phyloP scores from a whole-genome alignment of 2,113 vertebrate species.

The Misgurnus anguillicaudatus region DNA sequence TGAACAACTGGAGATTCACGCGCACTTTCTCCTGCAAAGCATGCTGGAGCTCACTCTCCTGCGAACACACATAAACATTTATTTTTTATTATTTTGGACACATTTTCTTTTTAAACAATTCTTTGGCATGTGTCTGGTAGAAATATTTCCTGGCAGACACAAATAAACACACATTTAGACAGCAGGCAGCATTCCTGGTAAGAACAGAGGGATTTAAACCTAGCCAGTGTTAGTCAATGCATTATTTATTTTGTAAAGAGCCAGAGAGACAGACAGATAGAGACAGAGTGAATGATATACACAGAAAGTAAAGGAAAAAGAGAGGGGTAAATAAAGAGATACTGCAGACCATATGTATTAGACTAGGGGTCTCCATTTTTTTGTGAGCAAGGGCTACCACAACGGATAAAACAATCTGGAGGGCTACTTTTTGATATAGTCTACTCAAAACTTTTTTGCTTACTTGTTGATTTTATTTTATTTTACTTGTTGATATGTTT shows the following conservation, averaged over 20 bases:
- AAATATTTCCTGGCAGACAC: background rate
- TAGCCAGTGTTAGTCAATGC: conserved; percentile 59
- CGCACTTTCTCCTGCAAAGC: conserved; percentile 72
- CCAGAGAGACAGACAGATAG: conserved; percentile 9
- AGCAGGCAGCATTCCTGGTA: conserved; percentile 38
- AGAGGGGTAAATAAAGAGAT: conserved; percentile 14
- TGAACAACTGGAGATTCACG: conserved; percentile 78
- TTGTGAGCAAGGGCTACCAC: too few relatives aligned
- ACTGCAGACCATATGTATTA: background rate
- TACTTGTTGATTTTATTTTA: too few relatives aligned
- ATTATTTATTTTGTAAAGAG: conserved; percentile 65
- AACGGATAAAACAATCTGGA: too few relatives aligned
- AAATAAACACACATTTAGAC: conserved; percentile 19
- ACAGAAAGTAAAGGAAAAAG: conserved; percentile 7
- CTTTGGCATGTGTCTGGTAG: background rate
- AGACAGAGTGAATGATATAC: background rate
- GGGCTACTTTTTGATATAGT: too few relatives aligned
- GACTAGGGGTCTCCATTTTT: too few relatives aligned
- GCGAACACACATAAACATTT: conserved; percentile 22
- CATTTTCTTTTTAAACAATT: background rate
- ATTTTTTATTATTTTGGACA: background rate
- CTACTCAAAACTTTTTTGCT: too few relatives aligned
- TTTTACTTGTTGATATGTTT: too few relatives aligned
- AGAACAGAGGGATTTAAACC: conserved; percentile 52
- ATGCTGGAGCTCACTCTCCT: conserved; percentile 86